Percentiles rank a stretch among this genome's conserved stretches.
Evolutionary conservation across 1,140 invertebrate genomes (phyloP).

Genomic region (Lepidurus packardi): DNA sequence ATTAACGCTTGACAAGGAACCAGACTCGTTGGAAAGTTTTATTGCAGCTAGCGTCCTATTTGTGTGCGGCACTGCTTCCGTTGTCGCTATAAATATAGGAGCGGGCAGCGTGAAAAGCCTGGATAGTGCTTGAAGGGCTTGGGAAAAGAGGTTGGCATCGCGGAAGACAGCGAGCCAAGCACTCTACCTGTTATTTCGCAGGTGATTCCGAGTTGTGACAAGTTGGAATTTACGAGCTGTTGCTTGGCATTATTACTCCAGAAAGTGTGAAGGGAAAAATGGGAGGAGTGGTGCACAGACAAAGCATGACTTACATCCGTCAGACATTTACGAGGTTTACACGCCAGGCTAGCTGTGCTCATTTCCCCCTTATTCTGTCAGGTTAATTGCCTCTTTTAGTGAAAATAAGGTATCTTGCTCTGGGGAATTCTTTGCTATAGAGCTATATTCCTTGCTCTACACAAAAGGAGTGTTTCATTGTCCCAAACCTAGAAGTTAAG

Average conservation of each 20-base stretch:
- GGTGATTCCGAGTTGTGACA: slow-evolving; percentile 21
- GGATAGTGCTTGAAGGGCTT: not conserved
- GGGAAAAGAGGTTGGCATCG: slow-evolving; percentile 1
- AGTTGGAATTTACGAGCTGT: slow-evolving; percentile 15
- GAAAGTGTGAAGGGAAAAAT: slow-evolving; percentile 22
- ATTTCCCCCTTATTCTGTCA: slow-evolving; percentile 9
- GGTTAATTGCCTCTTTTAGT: slow-evolving; percentile 3
- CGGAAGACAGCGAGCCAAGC: not conserved
- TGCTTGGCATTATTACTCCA: slow-evolving; percentile 19
- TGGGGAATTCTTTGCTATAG: not conserved
- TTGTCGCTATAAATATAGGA: not conserved
- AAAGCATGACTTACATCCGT: slow-evolving; percentile 19
- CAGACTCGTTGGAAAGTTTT: not conserved
- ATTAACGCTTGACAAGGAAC: not conserved
- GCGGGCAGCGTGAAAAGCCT: not conserved
- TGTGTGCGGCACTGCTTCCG: not conserved
- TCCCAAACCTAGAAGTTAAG: not conserved
- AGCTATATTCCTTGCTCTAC: not conserved
- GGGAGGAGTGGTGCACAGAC: slow-evolving; percentile 10
- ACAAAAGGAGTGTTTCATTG: not conserved
- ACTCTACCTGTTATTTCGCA: slow-evolving; percentile 21
- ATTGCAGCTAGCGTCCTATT: not conserved
- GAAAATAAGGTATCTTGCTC: slow-evolving; percentile 14
- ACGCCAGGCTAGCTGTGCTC: slow-evolving; percentile 20
- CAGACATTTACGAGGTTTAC: slow-evolving; percentile 16